Evolutionary conservation across 2,113 vertebrate genomes (phyloP).

Genomic region (Dendropsophus ebraccatus): DNA sequence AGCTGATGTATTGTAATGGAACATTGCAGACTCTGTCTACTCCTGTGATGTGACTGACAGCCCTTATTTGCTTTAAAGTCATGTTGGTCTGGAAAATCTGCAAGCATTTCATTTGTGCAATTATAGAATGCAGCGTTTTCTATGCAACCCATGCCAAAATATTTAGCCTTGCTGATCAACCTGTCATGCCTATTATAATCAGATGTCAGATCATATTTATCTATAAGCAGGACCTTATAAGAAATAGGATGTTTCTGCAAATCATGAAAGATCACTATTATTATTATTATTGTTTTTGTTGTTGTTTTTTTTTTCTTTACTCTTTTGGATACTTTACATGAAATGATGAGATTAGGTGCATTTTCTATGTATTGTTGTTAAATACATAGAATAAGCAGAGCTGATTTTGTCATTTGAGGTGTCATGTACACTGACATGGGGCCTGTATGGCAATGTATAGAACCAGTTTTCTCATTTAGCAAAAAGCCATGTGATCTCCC

Average conservation of each 20-base stretch:
- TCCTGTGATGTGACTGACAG: constrained; percentile 60
- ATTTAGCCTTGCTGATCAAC: constrained; percentile 62
- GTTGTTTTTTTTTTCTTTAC: background rate
- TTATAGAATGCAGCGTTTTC: constrained; percentile 63
- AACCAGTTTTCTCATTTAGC: too few relatives aligned
- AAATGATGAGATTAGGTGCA: background rate
- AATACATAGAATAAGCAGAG: background rate
- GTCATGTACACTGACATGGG: too few relatives aligned
- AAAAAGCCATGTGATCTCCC: too few relatives aligned
- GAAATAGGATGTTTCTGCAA: constrained; percentile 62
- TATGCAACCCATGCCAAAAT: constrained; percentile 63
- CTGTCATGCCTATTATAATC: constrained; percentile 66
- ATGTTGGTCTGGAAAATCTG: constrained; percentile 55
- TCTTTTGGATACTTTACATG: background rate
- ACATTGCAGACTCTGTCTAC: constrained; percentile 10
- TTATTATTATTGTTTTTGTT: too few relatives aligned
- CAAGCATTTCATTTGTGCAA: constrained; percentile 63
- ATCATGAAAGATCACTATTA: background rate
- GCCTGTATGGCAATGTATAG: background rate
- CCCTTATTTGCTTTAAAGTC: constrained; percentile 50
- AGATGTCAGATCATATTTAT: constrained; percentile 64
- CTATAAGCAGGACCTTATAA: constrained; percentile 60
- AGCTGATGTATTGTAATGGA: constrained; percentile 39
- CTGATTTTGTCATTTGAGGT: background rate
- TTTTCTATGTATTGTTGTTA: background rate